These are phyloP conservation scores for Notiomystis cincta DNA, from an alignment of 2,113 vertebrate genomes.

Conservation along the genomic window DNA sequence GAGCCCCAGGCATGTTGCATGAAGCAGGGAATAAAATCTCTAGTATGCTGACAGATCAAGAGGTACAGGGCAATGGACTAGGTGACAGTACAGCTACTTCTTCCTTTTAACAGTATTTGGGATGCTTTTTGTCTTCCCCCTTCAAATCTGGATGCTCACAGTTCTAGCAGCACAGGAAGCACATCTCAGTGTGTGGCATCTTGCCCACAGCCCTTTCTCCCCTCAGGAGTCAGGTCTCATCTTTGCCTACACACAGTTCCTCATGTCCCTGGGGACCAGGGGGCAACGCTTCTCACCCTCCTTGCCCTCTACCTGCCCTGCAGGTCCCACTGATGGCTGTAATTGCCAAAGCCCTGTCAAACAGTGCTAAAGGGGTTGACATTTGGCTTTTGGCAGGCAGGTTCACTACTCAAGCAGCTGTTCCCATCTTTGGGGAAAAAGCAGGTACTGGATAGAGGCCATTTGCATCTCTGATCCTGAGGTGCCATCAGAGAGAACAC, in stretches of 20 bases:
- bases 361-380: neutral
- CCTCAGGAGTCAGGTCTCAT: neutral
- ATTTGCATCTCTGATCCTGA: neutral
- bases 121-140: neutral
- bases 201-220: fast-evolving
- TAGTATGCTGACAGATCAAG: neutral
- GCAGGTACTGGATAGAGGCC: neutral
- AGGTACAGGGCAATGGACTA: neutral
- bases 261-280: neutral
- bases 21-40: neutral
- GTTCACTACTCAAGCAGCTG: neutral
- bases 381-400: neutral
- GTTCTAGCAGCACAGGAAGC: neutral
- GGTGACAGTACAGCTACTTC: neutral
- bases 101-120: neutral
- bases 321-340: neutral
- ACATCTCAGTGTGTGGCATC: neutral
- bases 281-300: fast-evolving
- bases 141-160: neutral
- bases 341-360: neutral
- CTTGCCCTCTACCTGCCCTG: neutral
- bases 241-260: fast-evolving
- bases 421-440: neutral
- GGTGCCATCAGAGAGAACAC: fast-evolving
- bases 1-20: neutral